Conservation (phyloP, 2,113 vertebrate species). For the Gambusia holbrooki region DNA sequence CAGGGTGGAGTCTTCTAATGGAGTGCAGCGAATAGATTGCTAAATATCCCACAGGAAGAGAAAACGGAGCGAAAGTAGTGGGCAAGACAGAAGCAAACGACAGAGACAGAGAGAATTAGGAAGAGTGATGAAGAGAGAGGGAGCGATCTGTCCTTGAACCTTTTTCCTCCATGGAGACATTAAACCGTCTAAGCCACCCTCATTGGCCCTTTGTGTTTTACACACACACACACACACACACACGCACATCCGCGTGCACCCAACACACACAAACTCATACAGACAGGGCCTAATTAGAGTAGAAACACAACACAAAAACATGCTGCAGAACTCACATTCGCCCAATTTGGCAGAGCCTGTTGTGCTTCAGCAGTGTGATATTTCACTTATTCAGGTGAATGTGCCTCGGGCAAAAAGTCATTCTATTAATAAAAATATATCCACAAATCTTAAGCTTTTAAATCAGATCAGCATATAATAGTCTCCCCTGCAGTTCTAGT, state of each 20-base stretch:
- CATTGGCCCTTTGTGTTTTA: slow-evolving; percentile 53
- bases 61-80: slow-evolving; percentile 50
- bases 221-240: slow-evolving; percentile 7
- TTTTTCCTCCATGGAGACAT: slow-evolving; percentile 66
- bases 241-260: neutral
- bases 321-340: slow-evolving; percentile 27
- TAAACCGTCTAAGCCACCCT: slow-evolving; percentile 59
- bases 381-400: slow-evolving; percentile 57
- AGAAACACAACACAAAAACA: slow-evolving; percentile 34
- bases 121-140: slow-evolving; percentile 52
- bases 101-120: slow-evolving; percentile 22
- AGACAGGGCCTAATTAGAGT: slow-evolving; percentile 65
- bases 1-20: slow-evolving; percentile 67
- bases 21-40: slow-evolving; percentile 61
- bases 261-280: slow-evolving; percentile 17
- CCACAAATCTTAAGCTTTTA: slow-evolving; percentile 13
- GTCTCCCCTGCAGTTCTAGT: slow-evolving; percentile 4
- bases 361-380: slow-evolving; percentile 28
- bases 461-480: slow-evolving; percentile 28
- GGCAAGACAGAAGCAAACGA: slow-evolving; percentile 22
- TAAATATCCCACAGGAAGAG: slow-evolving; percentile 70
- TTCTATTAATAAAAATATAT: slow-evolving; percentile 25
- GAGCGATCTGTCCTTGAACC: slow-evolving; percentile 68
- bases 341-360: slow-evolving; percentile 46
- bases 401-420: slow-evolving; percentile 32